A percentile compares a stretch with the other conserved stretches of the same genome.
Conservation (phyloP, 2,888 invertebrate genomes). For the Xestoiulus laeticollis region DNA sequence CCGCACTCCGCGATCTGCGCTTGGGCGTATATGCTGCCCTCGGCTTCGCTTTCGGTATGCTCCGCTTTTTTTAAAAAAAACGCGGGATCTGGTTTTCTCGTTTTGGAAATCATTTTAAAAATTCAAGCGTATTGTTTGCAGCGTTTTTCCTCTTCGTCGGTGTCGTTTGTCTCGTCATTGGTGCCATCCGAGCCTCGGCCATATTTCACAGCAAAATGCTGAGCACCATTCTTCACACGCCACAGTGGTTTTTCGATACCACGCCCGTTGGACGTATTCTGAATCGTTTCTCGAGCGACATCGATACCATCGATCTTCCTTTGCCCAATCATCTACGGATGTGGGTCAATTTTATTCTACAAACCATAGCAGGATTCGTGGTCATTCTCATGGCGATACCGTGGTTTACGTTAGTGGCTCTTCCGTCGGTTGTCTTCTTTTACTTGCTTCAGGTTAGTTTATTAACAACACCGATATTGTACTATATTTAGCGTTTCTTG, state of each 20-base stretch:
- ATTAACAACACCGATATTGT: too few species aligned
- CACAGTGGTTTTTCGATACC: slow-evolving; percentile 57
- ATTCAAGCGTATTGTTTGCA: not conserved
- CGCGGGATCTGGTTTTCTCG: not conserved
- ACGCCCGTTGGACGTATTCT: slow-evolving; percentile 57
- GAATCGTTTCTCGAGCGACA: slow-evolving; percentile 60
- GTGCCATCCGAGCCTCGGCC: not conserved
- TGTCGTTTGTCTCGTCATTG: not conserved
- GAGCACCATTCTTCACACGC: slow-evolving; percentile 52
- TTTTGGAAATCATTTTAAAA: not conserved
- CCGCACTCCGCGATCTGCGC: slow-evolving; percentile 77
- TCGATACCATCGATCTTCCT: slow-evolving; percentile 59
- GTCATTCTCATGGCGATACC: slow-evolving; percentile 34
- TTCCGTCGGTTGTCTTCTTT: not conserved
- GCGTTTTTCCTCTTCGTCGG: not conserved
- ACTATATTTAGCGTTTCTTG: too few species aligned
- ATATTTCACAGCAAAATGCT: slow-evolving; percentile 63
- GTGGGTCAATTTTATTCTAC: slow-evolving; percentile 34
- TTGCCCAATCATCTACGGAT: slow-evolving; percentile 18
- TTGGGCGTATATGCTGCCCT: slow-evolving; percentile 88
- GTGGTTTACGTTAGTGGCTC: slow-evolving; percentile 35
- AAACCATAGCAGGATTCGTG: not conserved
- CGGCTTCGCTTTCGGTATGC: slow-evolving; percentile 67
- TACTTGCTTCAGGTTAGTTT: slow-evolving; percentile 36
- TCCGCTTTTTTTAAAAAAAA: not conserved